Evolutionary conservation across 2,797 vertebrate genomes (phyloP), one percentile per base, ranked within the genome.

Genomic region (Megalops cyprinoides): DNA sequence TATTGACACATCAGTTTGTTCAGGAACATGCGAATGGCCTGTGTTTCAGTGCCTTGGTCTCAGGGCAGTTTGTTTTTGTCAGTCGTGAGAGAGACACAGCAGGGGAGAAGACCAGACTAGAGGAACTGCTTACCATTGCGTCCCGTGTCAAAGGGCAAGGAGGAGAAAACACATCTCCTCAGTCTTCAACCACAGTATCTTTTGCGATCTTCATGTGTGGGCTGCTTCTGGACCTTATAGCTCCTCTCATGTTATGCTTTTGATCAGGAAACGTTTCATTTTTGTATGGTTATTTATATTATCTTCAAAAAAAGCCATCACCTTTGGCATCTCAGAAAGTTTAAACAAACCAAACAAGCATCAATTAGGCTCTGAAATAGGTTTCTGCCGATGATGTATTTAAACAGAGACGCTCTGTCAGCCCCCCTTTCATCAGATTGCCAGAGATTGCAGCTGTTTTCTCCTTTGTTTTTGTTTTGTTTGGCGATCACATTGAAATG

Each of bases 171-270:
- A 82, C 84, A 87, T 78, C 55, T 86, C 87, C 78, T 88, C 78
- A 82, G 86, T 87, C 80, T 90, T n/a, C 84, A 88, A 91, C 84
- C 86, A 84, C 77, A 67, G 77, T 88, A 83, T 88, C 88, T 76
- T 76, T n/a, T 82, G 88, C 85, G 77, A 55, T 79, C 92, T 83
- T 90, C 93, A 91, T 94, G 93, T 93, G 93, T 93, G 92, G 92
- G 88, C 93, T 82, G 65, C 80, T 84, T 76, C 42, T 77, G 39
- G 34, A 46, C 15, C 86, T 86, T 78, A 80, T 79, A 87, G 85
- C 74, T 73, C 87, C 93, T 87, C 93, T 93, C 91, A 90, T 85
- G 89, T 82, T 83, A 90, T 90, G 84, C 18, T 87, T 85, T 83
- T 88, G 53, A 60, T 37, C n/a, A n/a, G 55, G 20, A 60, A 51